Base-by-base conservation (phyloP, 2,113 vertebrate genomes). In the Varanus salvator region DNA sequence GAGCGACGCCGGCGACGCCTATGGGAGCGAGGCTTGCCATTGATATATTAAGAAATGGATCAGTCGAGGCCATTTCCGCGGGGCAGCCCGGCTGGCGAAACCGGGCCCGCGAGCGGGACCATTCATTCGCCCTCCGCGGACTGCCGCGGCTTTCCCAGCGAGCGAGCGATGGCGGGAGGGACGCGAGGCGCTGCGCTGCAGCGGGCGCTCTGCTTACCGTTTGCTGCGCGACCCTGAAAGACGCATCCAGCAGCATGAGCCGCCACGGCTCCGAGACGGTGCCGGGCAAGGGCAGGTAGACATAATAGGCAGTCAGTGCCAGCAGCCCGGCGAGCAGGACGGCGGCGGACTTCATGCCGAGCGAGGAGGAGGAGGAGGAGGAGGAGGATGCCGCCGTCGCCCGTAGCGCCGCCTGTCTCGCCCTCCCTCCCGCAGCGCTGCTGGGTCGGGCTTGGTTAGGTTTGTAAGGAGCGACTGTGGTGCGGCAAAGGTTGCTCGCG, bases 221-320 rank as follows among this genome's bases (percentile, higher is more conserved):
- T 95, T 97, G 96, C 97, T 99, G 97, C 84, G 96, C 97, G 87
- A 96, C 94, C 89, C 98, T 96, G 95, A 99, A 98, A 86, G 97
- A 96, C 83, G 98, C 98, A 95, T 99, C 98, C 95, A 99, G 97
- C 95, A 99, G 95, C 98, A 99, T 98, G 94, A 99, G 97, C 94
- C 98, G 98, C 98, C 98, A 98, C 57, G 98, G 98, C 9, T 99
- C 98, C 48, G 98, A 96, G 90, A 99, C 93, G 3, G 98, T 96
- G 94, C 95, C 94, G 87, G 99, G 99, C 50, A 99, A 85, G 87
- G 99, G 98, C 90, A 97, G 96, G 96, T 99, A 99, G 68, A 98
- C 95, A 87, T 98, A 99, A 91, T 99, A 99, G 19, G 98, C 98
- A 50, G 95, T 86, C 76, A 98, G 91, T 2, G 94, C 95, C 88